Evolutionary conservation across 2,113 vertebrate genomes (phyloP).

Genomic region (Hydrochoerus hydrochaeris): DNA sequence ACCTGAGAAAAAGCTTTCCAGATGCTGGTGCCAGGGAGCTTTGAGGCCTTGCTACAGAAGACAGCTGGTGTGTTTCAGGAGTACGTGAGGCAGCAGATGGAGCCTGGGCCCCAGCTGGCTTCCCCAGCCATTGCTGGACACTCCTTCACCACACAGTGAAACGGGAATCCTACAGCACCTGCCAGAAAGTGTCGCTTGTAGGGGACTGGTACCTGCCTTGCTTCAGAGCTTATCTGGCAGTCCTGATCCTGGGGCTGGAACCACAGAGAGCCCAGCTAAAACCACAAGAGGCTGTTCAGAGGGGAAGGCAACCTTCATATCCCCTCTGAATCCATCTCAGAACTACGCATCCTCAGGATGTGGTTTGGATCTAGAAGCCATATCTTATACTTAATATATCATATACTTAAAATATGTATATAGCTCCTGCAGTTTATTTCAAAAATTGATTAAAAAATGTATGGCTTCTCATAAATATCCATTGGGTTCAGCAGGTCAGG

Average conservation of each 20-base stretch:
- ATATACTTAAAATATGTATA: neutral
- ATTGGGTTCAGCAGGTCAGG: neutral
- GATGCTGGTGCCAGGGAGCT: neutral
- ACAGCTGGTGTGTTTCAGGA: neutral
- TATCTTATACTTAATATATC: neutral
- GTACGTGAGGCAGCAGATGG: neutral
- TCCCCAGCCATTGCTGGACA: neutral
- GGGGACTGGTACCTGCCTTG: neutral
- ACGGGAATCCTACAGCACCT: neutral
- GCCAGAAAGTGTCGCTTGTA: neutral
- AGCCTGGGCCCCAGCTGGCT: neutral
- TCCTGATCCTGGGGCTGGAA: neutral
- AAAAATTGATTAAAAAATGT: neutral
- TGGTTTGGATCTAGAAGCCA: neutral
- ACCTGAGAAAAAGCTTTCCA: neutral
- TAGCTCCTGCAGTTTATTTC: neutral
- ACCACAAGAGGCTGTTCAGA: neutral
- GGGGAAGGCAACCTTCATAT: neutral
- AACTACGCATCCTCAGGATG: neutral
- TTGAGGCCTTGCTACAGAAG: neutral
- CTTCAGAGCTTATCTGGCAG: neutral
- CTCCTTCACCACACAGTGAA: neutral
- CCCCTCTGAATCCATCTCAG: neutral
- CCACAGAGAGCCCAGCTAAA: neutral
- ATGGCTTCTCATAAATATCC: neutral